These are phyloP conservation scores for Osmerus mordax DNA, from an alignment of 2,113 vertebrate genomes.

Conservation along the genomic window DNA sequence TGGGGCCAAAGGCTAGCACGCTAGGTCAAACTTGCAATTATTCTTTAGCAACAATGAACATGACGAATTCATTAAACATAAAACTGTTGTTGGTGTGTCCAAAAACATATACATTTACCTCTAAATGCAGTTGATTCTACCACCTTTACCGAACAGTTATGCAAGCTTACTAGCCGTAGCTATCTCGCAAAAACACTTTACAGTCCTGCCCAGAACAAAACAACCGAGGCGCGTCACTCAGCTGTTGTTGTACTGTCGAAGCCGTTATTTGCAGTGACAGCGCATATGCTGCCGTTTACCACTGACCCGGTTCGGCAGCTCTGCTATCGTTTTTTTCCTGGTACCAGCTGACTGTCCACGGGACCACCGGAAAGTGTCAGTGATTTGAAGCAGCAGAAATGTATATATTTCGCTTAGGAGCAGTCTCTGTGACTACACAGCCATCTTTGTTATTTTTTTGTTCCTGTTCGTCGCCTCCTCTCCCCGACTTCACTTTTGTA, in stretches of 20 bases:
- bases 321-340: constrained; percentile 49
- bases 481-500: constrained; percentile 44
- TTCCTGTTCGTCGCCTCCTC: constrained; percentile 58
- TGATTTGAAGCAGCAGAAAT: constrained; percentile 36
- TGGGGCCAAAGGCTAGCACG: constrained; percentile 47
- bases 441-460: constrained; percentile 80
- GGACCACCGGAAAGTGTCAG: constrained; percentile 49
- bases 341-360: constrained; percentile 48
- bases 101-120: constrained; percentile 1
- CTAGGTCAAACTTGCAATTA: constrained; percentile 38
- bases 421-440: constrained; percentile 71
- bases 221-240: constrained; percentile 61
- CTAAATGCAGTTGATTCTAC: neutral
- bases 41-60: neutral
- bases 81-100: too few relatives aligned
- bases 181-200: constrained; percentile 21
- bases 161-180: constrained; percentile 25
- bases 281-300: constrained; percentile 44
- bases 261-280: constrained; percentile 70
- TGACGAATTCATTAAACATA: too few relatives aligned
- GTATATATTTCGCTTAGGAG: constrained; percentile 50
- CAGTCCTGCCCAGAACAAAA: constrained; percentile 67
- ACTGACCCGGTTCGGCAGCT: constrained; percentile 44
- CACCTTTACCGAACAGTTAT: neutral
- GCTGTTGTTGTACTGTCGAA: constrained; percentile 60